Base-by-base conservation (phyloP, 2,113 vertebrate species). In the Halichoerus grypus region DNA sequence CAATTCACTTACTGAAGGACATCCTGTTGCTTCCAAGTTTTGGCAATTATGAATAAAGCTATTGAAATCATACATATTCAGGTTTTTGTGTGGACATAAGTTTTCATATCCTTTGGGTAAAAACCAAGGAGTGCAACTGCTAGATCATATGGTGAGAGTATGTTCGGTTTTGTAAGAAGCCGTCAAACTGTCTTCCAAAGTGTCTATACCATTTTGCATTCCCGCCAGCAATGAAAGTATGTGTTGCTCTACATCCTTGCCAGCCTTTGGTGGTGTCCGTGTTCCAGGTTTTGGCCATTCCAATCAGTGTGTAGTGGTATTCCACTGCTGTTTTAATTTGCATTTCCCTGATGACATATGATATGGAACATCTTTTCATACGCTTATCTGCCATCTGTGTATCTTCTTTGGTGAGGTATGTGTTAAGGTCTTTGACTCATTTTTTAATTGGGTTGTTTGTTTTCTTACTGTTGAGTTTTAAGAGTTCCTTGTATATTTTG, bases 31-130 rank as follows among this genome's bases (percentile, higher is more conserved):
- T 91, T 95, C 36, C 31, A 91, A 65, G 49, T 36, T 95, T 57
- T 57, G 22, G 26, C n/a, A 91, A 57, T 67, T 91, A 77, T 49
- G 49, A 42, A 36, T 79, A 85, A 91, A 85, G 71, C 36, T 57
- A 69, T 16, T 85, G 49, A 26, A 95, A 85, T 77, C n/a, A 69
- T 85, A 24, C 36, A 24, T 36, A 77, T 28, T 59, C 21, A 67
- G 28, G n/a, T 77, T 90, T 90, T 61, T 67, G 55, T 5, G 19
- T 33, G 59, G 51, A 69, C 10, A 1, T 77, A 67, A 77, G 31
- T 49, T 95, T 85, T 85, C 61, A 84, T 46, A 4, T 91, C 51
- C 24, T 85, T 33, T 77, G 71, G 26, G 82, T 63, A 93, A 93
- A 85, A 1, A 65, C 24, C 57, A 77, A 85, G 26, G 42, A 42